Conservation (phyloP, 2,113 vertebrate species). For the Ptychochromis oligacanthus region DNA sequence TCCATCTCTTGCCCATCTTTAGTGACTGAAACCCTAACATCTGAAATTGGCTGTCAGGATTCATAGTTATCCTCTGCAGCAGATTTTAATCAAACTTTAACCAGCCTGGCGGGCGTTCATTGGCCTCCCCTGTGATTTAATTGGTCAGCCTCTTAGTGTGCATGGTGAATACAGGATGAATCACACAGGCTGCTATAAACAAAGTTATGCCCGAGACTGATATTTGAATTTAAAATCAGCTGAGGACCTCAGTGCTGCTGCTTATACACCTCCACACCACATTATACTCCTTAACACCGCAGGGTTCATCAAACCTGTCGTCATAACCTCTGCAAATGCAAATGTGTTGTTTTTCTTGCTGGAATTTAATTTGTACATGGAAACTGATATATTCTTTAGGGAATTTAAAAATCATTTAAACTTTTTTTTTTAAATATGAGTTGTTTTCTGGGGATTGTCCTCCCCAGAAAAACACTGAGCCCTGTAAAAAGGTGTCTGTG, state of each 20-base stretch:
- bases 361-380: background rate
- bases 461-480: no score
- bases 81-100: background rate
- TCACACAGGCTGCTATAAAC: background rate
- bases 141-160: background rate
- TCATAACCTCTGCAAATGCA: background rate
- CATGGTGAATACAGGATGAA: background rate
- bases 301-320: background rate
- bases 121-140: background rate
- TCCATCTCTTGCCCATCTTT: background rate
- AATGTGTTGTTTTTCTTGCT: background rate
- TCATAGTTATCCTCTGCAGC: background rate
- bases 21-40: background rate
- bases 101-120: background rate
- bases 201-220: background rate
- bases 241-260: background rate
- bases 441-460: background rate
- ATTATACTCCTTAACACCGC: background rate
- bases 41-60: background rate
- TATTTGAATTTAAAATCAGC: background rate
- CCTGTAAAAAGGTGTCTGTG: background rate
- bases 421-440: no score
- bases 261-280: background rate
- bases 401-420: rapidly evolving
- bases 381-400: background rate